A percentile compares a stretch with the other conserved stretches of the same genome.
phyloP scores from a whole-genome alignment of 1,140 invertebrate species.

The Drosophila asahinai region DNA sequence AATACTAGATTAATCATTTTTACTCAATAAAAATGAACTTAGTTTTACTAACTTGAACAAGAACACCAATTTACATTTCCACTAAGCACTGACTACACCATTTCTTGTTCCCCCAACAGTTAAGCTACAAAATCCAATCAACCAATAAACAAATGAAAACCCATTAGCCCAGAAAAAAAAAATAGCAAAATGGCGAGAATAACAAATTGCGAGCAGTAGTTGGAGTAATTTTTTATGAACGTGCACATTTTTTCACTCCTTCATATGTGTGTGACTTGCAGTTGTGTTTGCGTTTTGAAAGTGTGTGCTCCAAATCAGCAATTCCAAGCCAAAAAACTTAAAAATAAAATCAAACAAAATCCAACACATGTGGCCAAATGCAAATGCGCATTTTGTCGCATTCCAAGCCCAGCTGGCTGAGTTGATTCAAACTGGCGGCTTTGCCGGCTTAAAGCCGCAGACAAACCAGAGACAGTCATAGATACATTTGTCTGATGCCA shows the following conservation, averaged over 20 bases:
- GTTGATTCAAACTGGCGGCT: constrained; percentile 13
- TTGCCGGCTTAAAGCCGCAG: constrained; percentile 37
- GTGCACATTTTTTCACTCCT: constrained; percentile 40
- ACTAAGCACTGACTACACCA: not conserved
- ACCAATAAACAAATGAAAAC: constrained; percentile 43
- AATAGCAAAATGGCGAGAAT: constrained; percentile 31
- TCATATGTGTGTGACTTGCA: constrained; percentile 15
- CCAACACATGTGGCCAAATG: constrained; percentile 52
- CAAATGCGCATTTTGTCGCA: constrained; percentile 57
- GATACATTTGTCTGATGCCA: constrained; percentile 30
- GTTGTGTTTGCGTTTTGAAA: constrained; percentile 9
- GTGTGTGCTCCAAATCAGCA: constrained; percentile 33
- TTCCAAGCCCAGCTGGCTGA: constrained; percentile 53
- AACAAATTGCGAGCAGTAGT: constrained; percentile 46
- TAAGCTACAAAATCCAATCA: constrained; percentile 41
- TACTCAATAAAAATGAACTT: not conserved
- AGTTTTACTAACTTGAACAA: not conserved
- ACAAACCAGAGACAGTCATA: constrained; percentile 31
- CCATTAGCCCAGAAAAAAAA: constrained; percentile 38
- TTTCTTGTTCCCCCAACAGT: not conserved
- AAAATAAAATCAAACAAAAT: constrained; percentile 29
- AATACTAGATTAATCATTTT: no score
- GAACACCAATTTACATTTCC: not conserved
- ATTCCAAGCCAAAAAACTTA: constrained; percentile 1
- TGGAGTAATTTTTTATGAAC: constrained; percentile 40